Evolutionary conservation across 2,797 vertebrate genomes (phyloP).

Genomic region (Hephaestus fuliginosus): DNA sequence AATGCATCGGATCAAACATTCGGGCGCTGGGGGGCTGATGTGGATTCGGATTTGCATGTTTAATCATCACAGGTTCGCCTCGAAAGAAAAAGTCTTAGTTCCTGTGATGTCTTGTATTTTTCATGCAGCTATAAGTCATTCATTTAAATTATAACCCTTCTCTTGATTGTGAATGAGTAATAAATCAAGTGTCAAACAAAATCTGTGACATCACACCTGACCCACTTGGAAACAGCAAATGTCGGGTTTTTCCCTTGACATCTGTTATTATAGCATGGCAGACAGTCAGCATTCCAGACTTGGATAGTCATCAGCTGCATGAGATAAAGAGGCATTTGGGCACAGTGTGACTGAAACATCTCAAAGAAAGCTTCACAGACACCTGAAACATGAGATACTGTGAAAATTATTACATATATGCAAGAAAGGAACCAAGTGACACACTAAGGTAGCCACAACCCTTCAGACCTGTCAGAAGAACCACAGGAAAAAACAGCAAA

Average conservation of each 20-base stretch:
- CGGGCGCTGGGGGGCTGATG: slow-evolving; percentile 9
- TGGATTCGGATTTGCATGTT: slow-evolving; percentile 9
- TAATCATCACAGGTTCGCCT: not conserved
- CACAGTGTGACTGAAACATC: not conserved
- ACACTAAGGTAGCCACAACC: not conserved
- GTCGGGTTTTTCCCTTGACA: not conserved
- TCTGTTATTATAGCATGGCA: too few species aligned
- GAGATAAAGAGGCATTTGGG: not conserved
- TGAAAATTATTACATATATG: not conserved
- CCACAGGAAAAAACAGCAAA: too few species aligned
- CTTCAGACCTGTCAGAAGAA: too few species aligned
- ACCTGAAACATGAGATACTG: not conserved
- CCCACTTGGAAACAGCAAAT: not conserved
- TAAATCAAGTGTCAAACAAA: not conserved
- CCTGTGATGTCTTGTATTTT: not conserved
- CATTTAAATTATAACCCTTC: not conserved
- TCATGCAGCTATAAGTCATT: not conserved
- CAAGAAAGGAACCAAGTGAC: not conserved
- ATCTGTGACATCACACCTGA: not conserved
- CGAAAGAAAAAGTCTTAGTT: not conserved
- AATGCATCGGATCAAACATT: slow-evolving; percentile 52
- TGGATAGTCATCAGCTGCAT: not conserved
- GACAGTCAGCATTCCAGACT: not conserved
- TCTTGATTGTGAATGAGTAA: too few species aligned
- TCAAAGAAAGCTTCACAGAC: not conserved